Conservation (phyloP, 2,888 invertebrate genomes). For the Cephus runcator region DNA sequence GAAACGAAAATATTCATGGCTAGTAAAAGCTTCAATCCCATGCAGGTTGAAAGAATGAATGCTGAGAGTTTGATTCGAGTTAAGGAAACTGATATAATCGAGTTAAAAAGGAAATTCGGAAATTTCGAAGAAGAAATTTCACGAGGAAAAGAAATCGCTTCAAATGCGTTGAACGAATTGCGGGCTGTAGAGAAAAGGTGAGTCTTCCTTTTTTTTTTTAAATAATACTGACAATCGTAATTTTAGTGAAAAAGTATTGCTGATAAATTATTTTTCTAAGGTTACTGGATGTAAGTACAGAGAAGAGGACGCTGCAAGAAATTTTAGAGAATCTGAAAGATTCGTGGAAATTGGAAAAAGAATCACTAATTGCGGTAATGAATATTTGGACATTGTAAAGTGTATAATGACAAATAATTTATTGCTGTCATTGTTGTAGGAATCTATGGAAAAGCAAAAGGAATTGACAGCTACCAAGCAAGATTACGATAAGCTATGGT, state of each 20-base stretch:
- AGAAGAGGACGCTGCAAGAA: not conserved
- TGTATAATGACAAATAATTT: not conserved
- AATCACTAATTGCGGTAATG: not conserved
- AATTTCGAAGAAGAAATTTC: not conserved
- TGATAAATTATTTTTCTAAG: not conserved
- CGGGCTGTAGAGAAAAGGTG: slow-evolving; percentile 9
- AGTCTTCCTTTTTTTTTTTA: not conserved
- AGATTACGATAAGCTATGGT: not conserved
- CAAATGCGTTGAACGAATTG: slow-evolving; percentile 10
- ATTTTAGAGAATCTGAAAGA: not conserved
- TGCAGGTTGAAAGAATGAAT: not conserved
- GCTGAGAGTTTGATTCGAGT: not conserved
- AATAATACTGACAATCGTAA: not conserved
- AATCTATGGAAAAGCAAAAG: not conserved
- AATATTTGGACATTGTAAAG: not conserved
- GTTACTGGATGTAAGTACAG: not conserved
- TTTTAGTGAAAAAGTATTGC: not conserved
- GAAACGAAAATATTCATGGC: not conserved
- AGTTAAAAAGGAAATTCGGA: not conserved
- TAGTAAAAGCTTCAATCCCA: not conserved
- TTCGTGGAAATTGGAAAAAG: not conserved
- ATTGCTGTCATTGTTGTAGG: not conserved
- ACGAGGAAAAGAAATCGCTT: not conserved
- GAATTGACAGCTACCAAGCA: not conserved
- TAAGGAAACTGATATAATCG: slow-evolving; percentile 9